phyloP scores from a whole-genome alignment of 2,797 vertebrate genomes.

The Hemibagrus guttatus region DNA sequence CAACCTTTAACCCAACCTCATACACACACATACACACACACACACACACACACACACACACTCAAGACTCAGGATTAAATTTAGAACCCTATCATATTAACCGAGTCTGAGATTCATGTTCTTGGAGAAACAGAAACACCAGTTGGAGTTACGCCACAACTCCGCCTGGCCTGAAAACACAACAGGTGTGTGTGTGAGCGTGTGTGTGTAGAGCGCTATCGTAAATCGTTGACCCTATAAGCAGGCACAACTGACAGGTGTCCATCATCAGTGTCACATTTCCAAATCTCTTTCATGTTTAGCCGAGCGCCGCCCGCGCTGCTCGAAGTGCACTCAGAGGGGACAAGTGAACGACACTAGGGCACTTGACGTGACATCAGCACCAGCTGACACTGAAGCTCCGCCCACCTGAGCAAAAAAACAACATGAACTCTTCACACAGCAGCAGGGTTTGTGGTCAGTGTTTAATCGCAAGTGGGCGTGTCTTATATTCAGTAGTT shows the following conservation, averaged over 20 bases:
- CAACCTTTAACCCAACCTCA: neutral
- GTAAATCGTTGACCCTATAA: conserved; percentile 64
- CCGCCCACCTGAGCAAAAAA: neutral
- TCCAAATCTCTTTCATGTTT: neutral
- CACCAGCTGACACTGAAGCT: neutral
- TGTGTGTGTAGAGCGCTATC: conserved; percentile 36
- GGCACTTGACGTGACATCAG: neutral
- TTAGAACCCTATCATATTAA: conserved; percentile 44
- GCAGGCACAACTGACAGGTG: conserved; percentile 62
- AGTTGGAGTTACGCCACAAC: conserved; percentile 69
- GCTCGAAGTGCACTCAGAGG: neutral
- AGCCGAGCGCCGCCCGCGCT: neutral
- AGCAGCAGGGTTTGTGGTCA: neutral
- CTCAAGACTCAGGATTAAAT: conserved; percentile 42
- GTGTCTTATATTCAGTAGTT: neutral
- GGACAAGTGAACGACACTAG: neutral
- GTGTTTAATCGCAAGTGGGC: neutral
- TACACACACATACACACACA: neutral
- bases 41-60: conserved; percentile 29
- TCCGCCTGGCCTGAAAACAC: conserved; percentile 69
- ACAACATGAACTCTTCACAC: neutral
- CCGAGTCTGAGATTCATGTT: neutral
- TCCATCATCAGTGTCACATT: conserved; percentile 40
- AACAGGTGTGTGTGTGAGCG: conserved; percentile 24
- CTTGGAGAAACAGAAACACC: conserved; percentile 57